Conservation (phyloP, 1,140 invertebrate genomes). For the Drosophila orosa region DNA sequence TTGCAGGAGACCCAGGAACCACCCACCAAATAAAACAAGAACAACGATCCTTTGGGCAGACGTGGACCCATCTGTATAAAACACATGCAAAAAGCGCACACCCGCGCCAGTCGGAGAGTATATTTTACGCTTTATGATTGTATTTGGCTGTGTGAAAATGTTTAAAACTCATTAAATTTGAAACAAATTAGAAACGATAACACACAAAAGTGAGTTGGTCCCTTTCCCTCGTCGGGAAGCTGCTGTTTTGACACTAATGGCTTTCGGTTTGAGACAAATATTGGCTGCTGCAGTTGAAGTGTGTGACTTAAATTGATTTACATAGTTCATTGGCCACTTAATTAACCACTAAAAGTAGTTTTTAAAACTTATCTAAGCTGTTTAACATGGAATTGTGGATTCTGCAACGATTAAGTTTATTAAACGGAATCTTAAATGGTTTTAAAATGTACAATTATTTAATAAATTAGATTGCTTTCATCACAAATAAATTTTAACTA, state of each 20-base stretch:
- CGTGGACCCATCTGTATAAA: background rate
- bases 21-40: constrained; percentile 16
- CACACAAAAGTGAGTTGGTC: constrained; percentile 48
- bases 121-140: constrained; percentile 65
- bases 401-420: background rate
- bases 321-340: background rate
- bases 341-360: background rate
- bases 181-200: constrained; percentile 76
- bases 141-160: constrained; percentile 51
- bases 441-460: background rate
- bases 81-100: constrained; percentile 6
- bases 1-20: constrained; percentile 40
- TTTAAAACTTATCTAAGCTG: background rate
- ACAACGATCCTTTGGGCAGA: constrained; percentile 23
- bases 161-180: constrained; percentile 78
- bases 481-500: background rate
- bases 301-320: background rate
- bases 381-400: background rate
- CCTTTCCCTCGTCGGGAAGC: constrained; percentile 4
- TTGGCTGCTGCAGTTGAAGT: constrained; percentile 1
- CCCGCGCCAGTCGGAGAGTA: constrained; percentile 34
- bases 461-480: background rate
- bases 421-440: background rate
- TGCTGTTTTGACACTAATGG: constrained; percentile 30
- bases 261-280: constrained; percentile 1